Base-by-base conservation (phyloP, 1,140 invertebrate species). In the Brachionus asplanchnoidis region DNA sequence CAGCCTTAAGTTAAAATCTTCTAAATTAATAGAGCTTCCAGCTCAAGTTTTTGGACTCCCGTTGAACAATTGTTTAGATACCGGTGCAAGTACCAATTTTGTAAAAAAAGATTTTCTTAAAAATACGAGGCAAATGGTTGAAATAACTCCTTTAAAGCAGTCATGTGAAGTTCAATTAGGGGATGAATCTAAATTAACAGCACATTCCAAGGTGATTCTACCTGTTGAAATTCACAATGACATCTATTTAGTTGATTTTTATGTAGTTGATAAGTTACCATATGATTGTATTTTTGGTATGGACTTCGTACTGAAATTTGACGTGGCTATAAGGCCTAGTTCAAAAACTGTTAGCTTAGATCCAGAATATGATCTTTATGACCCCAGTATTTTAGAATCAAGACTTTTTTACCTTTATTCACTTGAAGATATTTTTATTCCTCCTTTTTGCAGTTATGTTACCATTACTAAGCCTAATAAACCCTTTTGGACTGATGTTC, bases 331-430 rank as follows among this genome's bases (percentile, higher is more conserved):
- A 2, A 73, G 68, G 36, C 68, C 68, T 40, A 12, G 68, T 17
- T 40, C 68, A n/a, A 73, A 73, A 40, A 40, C 28, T 17, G n/a
- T 73, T 40, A 73, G 28, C 36, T 40, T 73, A 28, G 12, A 73
- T 73, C 68, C 68, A 32, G 68, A 73, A 36, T 73, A 73, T 40
- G 68, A 73, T 40, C 36, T 73, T 73, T 73, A 73, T 17, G 68
- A 73, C 32, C 68, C 68, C 8, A 40, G 36, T 40, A 32, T 17
- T 17, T 73, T 73, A 40, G n/a, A 14, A 73, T 17, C n/a, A 40
- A 40, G 14, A 40, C 36, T n/a, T 40, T 17, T 32, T 36, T 73
- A 73, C 32, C 36, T 73, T 14, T 17, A 40, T 36, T 40, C 17
- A 32, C 28, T 32, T 40, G 68, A 73, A 40, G 32, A 73, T 40